A percentile compares a stretch with the other conserved stretches of the same genome.
These are phyloP conservation scores for Selenia dentaria DNA, from an alignment of 2,888 invertebrate genomes.

Conservation along the genomic window DNA sequence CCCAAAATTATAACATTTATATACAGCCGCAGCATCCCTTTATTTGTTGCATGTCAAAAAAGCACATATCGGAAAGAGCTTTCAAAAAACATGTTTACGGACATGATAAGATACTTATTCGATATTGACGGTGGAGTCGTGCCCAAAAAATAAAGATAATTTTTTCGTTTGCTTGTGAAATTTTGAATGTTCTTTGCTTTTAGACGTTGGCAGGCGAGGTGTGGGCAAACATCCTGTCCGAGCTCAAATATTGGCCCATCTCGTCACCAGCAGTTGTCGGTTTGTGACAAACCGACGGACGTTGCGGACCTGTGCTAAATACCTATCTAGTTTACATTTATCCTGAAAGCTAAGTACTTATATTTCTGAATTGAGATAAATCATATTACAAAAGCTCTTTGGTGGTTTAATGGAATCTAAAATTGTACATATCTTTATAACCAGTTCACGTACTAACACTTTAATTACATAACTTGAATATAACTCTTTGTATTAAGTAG, in stretches of 20 bases:
- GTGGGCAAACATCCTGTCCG: slow-evolving; percentile 76
- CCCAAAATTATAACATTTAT: slow-evolving; percentile 36
- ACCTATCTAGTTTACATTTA: slow-evolving; percentile 44
- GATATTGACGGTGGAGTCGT: slow-evolving; percentile 40
- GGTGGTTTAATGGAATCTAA: too few species aligned
- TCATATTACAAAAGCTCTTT: too few species aligned
- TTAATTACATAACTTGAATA: too few species aligned
- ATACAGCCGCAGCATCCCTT: slow-evolving; percentile 68
- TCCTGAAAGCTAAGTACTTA: slow-evolving; percentile 1
- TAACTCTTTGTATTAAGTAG: too few species aligned
- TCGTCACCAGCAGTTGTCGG: slow-evolving; percentile 39
- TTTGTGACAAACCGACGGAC: slow-evolving; percentile 53
- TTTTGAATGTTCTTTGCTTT: slow-evolving; percentile 71
- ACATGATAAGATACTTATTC: slow-evolving; percentile 57
- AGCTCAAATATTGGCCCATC: slow-evolving; percentile 70
- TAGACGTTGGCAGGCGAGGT: slow-evolving; percentile 66
- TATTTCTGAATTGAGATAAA: too few species aligned
- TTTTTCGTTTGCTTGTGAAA: slow-evolving; percentile 57
- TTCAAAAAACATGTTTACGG: slow-evolving; percentile 48
- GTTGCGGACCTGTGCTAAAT: slow-evolving; percentile 69
- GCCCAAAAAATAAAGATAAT: slow-evolving; percentile 44
- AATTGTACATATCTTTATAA: too few species aligned
- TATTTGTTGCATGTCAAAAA: slow-evolving; percentile 55
- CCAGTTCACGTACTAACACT: too few species aligned
- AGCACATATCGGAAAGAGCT: slow-evolving; percentile 45